Evolutionary conservation across 1,140 invertebrate genomes (phyloP).

Genomic region (Harlomillsia oculata): DNA sequence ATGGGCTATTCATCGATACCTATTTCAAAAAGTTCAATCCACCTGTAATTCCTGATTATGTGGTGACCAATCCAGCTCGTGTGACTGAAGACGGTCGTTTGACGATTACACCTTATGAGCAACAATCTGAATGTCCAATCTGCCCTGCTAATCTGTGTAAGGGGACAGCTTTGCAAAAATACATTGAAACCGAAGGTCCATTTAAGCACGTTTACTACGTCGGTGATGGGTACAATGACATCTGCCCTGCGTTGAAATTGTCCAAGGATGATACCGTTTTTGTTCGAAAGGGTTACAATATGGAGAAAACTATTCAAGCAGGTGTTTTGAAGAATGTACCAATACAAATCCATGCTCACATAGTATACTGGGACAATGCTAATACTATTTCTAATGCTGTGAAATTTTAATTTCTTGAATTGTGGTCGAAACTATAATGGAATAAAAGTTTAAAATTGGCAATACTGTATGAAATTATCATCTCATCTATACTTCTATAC

Average conservation of each 20-base stretch:
- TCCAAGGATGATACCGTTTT: slow-evolving; percentile 26
- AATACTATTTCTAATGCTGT: slow-evolving; percentile 13
- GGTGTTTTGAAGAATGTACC: slow-evolving; percentile 10
- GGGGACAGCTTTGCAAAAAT: slow-evolving; percentile 21
- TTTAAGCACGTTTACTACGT: slow-evolving; percentile 28
- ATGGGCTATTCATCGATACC: slow-evolving; percentile 29
- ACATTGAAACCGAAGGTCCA: slow-evolving; percentile 26
- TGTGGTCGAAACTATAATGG: too few species aligned
- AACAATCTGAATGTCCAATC: slow-evolving; percentile 12
- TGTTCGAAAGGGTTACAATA: slow-evolving; percentile 23
- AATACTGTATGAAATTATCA: too few species aligned
- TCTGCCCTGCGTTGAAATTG: slow-evolving; percentile 23
- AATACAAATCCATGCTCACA: slow-evolving; percentile 16
- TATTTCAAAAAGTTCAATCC: slow-evolving; percentile 10
- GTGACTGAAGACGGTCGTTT: slow-evolving; percentile 6
- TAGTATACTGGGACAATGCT: slow-evolving; percentile 22
- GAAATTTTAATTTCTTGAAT: too few species aligned
- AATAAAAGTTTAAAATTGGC: too few species aligned
- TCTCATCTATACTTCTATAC: too few species aligned
- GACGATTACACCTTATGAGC: slow-evolving; percentile 25
- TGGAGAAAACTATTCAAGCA: slow-evolving; percentile 24
- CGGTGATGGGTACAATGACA: slow-evolving; percentile 33
- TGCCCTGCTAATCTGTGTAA: slow-evolving; percentile 33
- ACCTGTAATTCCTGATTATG: slow-evolving; percentile 18
- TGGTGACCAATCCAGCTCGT: slow-evolving; percentile 27